phyloP scores from a whole-genome alignment of 1,140 invertebrate genomes.

The Zaprionus davidi region DNA sequence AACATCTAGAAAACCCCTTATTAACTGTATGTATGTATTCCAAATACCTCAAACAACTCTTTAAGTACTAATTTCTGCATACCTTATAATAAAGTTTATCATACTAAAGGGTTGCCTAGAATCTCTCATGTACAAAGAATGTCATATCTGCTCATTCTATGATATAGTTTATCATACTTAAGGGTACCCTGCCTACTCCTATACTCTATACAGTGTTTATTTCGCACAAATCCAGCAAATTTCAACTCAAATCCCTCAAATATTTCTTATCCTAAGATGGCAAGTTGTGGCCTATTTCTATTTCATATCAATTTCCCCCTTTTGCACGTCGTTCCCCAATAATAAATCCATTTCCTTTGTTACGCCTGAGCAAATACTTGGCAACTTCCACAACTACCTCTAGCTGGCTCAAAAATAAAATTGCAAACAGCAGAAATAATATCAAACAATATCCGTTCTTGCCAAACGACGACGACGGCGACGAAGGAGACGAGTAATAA shows the following conservation, averaged over 20 bases:
- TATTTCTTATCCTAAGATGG: not conserved
- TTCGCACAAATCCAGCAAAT: not conserved
- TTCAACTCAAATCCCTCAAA: not conserved
- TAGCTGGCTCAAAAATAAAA: constrained; percentile 54
- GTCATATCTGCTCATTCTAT: no score
- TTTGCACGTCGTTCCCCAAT: constrained; percentile 5
- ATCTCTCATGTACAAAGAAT: no score
- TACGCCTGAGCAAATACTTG: constrained; percentile 39
- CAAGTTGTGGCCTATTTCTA: constrained; percentile 3
- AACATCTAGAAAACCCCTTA: no score
- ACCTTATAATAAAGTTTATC: no score
- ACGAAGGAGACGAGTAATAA: constrained; percentile 28
- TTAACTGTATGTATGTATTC: no score
- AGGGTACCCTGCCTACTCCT: not conserved
- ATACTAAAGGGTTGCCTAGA: no score
- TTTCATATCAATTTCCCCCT: constrained; percentile 41
- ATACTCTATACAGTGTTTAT: not conserved
- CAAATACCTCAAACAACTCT: no score
- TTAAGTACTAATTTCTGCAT: no score
- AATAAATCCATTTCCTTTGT: constrained; percentile 51
- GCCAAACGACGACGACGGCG: not conserved
- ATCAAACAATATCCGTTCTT: constrained; percentile 68
- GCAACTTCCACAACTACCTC: constrained; percentile 16
- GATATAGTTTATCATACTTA: not conserved
- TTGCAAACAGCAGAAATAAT: constrained; percentile 65